phyloP scores from a whole-genome alignment of 1,140 invertebrate species.

The Ooceraea biroi region DNA sequence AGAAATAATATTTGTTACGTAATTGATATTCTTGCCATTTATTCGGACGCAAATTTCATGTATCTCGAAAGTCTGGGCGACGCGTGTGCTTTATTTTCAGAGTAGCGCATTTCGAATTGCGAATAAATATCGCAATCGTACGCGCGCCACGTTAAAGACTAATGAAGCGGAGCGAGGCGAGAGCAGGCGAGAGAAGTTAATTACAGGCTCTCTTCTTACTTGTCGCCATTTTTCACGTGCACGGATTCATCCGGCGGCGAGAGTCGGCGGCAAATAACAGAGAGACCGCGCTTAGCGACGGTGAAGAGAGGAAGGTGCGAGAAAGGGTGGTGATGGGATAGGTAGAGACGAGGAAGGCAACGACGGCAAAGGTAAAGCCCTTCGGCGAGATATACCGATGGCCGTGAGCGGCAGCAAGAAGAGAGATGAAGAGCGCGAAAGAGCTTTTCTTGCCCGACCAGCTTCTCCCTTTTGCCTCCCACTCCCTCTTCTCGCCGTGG shows the following conservation, averaged over 20 bases:
- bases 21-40: neutral
- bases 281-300: conserved; percentile 1
- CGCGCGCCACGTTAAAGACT: conserved; percentile 41
- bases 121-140: conserved; percentile 1
- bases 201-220: conserved; percentile 62
- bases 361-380: conserved; percentile 28
- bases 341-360: neutral
- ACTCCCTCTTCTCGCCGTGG: no score
- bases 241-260: conserved; percentile 42
- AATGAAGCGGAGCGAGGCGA: conserved; percentile 27
- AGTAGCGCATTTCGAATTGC: neutral
- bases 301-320: conserved; percentile 34
- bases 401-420: conserved; percentile 43
- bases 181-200: conserved; percentile 58
- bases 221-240: conserved; percentile 17
- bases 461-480: neutral
- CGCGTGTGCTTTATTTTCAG: no score
- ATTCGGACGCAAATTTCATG: no score
- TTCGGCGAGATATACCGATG: conserved; percentile 58
- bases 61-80: no score
- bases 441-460: conserved; percentile 44
- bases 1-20: neutral
- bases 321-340: conserved; percentile 13
- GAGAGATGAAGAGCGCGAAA: conserved; percentile 37
- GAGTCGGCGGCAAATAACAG: conserved; percentile 20